Percentiles rank a stretch among this genome's conserved stretches.
Conservation (phyloP, 1,140 invertebrate species). For the Pseudomyrmex dendroicus region DNA sequence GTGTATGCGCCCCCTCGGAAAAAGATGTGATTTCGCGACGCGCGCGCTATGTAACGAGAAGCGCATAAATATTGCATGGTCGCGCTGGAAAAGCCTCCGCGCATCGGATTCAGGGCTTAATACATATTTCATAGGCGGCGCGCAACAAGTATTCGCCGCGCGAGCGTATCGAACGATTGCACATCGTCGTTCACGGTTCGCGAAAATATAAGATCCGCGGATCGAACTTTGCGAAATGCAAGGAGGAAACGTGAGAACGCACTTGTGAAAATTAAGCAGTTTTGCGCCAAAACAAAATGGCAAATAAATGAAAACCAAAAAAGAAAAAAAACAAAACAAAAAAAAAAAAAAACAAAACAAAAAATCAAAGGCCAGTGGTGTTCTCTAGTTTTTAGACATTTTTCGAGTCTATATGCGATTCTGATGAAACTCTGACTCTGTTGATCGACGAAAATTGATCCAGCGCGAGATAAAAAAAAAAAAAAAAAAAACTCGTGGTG, state of each 20-base stretch:
- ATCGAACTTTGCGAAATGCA: not conserved
- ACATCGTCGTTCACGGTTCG: constrained; percentile 44
- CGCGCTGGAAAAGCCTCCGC: constrained; percentile 59
- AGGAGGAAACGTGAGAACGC: not conserved
- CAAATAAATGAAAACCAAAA: too few relatives aligned
- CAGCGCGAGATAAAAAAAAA: not conserved
- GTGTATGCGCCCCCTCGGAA: constrained; percentile 32
- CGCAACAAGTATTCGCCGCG: constrained; percentile 58
- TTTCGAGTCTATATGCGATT: not conserved
- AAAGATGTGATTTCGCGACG: constrained; percentile 44
- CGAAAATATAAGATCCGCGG: constrained; percentile 12
- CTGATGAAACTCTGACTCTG: not conserved
- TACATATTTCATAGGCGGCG: constrained; percentile 56
- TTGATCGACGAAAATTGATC: constrained; percentile 31
- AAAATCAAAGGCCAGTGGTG: too few relatives aligned
- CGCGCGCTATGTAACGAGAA: constrained; percentile 46
- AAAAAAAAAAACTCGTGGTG: constrained; percentile 10
- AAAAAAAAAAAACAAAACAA: too few relatives aligned
- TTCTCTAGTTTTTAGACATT: too few relatives aligned
- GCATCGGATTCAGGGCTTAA: constrained; percentile 57
- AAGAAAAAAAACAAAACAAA: too few relatives aligned
- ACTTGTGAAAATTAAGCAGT: too few relatives aligned
- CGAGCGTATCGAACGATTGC: constrained; percentile 57
- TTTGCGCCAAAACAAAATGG: too few relatives aligned
- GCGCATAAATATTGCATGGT: constrained; percentile 59